Evolutionary conservation across 2,888 invertebrate species (phyloP).

Genomic region (Parthenolecanium corni): DNA sequence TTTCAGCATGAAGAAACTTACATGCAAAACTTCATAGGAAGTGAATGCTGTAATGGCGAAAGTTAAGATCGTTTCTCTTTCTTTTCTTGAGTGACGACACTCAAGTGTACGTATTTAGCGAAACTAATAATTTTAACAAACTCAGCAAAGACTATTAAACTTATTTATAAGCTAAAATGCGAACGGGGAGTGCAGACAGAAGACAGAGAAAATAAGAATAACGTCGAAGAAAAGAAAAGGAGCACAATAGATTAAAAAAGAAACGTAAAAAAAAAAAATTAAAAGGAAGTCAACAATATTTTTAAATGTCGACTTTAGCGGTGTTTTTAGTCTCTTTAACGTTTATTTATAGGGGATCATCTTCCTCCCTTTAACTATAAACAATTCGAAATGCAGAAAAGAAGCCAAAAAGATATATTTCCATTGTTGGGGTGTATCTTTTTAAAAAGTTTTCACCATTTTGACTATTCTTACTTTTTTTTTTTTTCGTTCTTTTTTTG

Average conservation of each 20-base stretch:
- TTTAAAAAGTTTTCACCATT: constrained; percentile 22
- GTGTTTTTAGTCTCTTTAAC: constrained; percentile 28
- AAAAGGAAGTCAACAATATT: constrained; percentile 27
- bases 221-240: neutral
- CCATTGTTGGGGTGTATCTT: constrained; percentile 25
- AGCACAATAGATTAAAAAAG: neutral
- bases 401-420: constrained; percentile 25
- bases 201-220: constrained; percentile 1
- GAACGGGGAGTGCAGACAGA: neutral
- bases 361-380: constrained; percentile 26
- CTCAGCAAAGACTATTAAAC: no score
- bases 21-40: no score
- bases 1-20: no score
- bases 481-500: neutral
- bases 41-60: no score
- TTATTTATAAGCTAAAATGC: neutral
- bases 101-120: no score
- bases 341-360: constrained; percentile 26
- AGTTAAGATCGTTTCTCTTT: no score
- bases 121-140: no score
- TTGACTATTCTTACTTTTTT: constrained; percentile 12
- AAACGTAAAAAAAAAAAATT: constrained; percentile 16
- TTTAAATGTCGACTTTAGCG: constrained; percentile 25
- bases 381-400: constrained; percentile 25
- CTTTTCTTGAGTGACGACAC: no score